Evolutionary conservation across 2,888 invertebrate species (phyloP).

Genomic region (Lasioglossum morio): DNA sequence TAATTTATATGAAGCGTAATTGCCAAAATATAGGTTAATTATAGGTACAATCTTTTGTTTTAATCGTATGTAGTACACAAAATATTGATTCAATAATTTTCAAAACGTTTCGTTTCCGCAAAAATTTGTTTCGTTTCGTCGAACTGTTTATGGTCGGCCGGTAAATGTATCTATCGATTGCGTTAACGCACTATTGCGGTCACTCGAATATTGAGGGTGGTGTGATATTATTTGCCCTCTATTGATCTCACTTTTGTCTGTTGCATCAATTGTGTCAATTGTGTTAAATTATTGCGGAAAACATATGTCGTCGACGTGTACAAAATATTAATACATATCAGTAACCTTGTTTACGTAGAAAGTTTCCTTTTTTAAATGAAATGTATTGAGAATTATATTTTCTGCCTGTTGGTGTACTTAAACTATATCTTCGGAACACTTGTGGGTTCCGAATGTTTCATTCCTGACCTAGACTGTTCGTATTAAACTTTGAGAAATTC

Average conservation of each 20-base stretch:
- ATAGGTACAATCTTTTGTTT: background rate
- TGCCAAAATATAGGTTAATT: background rate
- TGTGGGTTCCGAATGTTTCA: background rate
- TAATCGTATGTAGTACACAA: too few relatives aligned
- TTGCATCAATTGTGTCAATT: background rate
- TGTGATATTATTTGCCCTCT: background rate
- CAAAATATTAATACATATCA: background rate
- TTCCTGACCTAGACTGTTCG: background rate
- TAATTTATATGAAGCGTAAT: background rate
- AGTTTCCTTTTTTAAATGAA: background rate
- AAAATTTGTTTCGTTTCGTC: background rate
- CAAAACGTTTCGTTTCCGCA: background rate
- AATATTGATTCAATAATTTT: too few relatives aligned
- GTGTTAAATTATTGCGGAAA: background rate
- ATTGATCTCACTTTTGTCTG: constrained; percentile 6
- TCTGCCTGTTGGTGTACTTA: background rate
- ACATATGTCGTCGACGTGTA: background rate
- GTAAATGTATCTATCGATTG: background rate
- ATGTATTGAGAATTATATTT: background rate
- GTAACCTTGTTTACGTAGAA: background rate
- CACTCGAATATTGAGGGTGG: background rate
- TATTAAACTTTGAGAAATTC: background rate
- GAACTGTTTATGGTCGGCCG: background rate
- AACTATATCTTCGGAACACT: background rate
- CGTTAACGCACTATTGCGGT: background rate